Evolutionary conservation across 2,888 invertebrate species (phyloP), one percentile per base, ranked within the genome.

Genomic region (Deroplatys truncata): DNA sequence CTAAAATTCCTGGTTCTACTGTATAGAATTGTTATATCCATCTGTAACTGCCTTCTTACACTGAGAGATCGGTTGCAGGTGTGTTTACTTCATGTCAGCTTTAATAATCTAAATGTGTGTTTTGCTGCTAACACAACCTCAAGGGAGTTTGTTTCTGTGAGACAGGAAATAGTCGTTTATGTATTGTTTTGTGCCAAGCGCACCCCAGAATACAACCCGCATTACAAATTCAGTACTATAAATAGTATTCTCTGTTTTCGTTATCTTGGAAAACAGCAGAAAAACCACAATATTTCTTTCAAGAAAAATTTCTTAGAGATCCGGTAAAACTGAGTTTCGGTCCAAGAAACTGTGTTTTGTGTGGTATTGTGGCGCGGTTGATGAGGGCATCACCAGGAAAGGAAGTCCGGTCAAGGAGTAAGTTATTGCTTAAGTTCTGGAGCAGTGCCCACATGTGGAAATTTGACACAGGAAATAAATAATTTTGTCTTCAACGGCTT

Each of bases 391-490:
- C 43, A 85, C 85, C 85, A 31, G 56, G 56, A 72, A 85, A 85
- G 86, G 56, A 86, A 56, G n/a, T 86, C 56, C 29, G 28, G 86
- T 86, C 56, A 86, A 85, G 85, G 9, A 31, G 85, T 72, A 49
- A 86, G 28, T 86, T 86, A 86, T 86, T 56, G 86, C 20, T n/a
- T 16, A 28, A 86, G 3, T 86, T 56, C 28, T 86, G 86, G 56
- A 56, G 49, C 28, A 5, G 49, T 56, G 43, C 56, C 85, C 85
- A 85, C 28, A 43, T 49, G 49, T 43, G 35, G 85, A 85, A 85
- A 85, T 85, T 72, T 85, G 85, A 85, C 85, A n/a, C 43, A n/a
- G 49, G 85, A 85, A 43, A 85, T 43, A 85, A 85, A 85, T 85
- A 85, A 85, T 85, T 85, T 85, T 85, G n/a, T 72, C 56, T 25